A percentile compares a stretch with the other conserved stretches of the same genome.
Conservation (phyloP, 2,888 invertebrate species). For the Eupelmus urozonus region DNA sequence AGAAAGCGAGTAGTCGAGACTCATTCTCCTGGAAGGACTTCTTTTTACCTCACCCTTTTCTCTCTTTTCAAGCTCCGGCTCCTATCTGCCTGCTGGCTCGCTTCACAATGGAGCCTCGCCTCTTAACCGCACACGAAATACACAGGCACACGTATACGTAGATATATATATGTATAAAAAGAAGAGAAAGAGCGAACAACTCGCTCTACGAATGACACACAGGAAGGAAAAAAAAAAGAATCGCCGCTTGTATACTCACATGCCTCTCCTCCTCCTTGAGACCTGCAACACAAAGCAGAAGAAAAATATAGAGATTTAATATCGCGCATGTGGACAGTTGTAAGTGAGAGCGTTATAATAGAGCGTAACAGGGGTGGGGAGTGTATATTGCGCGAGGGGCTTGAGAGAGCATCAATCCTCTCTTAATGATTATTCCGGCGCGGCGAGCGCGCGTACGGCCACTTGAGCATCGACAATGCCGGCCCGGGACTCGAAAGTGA, state of each 20-base stretch:
- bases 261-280: constrained; percentile 83
- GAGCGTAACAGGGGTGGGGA: constrained; percentile 2
- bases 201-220: constrained; percentile 32
- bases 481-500: constrained; percentile 35
- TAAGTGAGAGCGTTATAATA: neutral
- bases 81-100: constrained; percentile 26
- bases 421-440: constrained; percentile 54
- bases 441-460: constrained; percentile 25
- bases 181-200: neutral
- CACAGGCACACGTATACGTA: constrained; percentile 4
- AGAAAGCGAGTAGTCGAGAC: neutral
- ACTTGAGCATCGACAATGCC: constrained; percentile 54
- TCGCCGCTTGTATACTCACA: constrained; percentile 78
- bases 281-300: constrained; percentile 77
- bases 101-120: constrained; percentile 36
- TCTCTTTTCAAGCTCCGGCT: constrained; percentile 1
- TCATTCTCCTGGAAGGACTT: constrained; percentile 14
- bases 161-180: neutral
- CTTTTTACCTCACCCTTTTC: constrained; percentile 2
- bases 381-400: constrained; percentile 50
- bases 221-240: constrained; percentile 25
- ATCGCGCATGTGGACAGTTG: constrained; percentile 3
- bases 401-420: constrained; percentile 49
- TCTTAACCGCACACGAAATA: constrained; percentile 51
- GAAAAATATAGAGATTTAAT: constrained; percentile 27